Percentiles rank a stretch among this genome's conserved stretches.
Evolutionary conservation across 2,888 invertebrate genomes (phyloP).

Genomic region (Tetropium fuscum): DNA sequence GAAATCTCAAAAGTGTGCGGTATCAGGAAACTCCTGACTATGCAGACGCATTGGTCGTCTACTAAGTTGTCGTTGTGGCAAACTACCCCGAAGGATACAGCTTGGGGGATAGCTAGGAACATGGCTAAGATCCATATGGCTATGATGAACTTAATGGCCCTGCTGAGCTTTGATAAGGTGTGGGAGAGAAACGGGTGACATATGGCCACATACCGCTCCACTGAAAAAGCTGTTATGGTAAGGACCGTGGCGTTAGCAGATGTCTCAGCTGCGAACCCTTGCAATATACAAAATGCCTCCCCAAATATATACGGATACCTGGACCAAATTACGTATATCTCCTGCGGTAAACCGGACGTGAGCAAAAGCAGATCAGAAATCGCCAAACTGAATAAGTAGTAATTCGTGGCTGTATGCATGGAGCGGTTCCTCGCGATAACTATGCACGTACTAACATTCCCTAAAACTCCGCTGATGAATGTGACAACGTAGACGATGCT

Average conservation of each 20-base stretch:
- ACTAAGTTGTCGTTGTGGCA: slow-evolving; percentile 55
- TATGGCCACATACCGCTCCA: slow-evolving; percentile 89
- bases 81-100: slow-evolving; percentile 84
- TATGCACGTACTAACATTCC: slow-evolving; percentile 83
- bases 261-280: slow-evolving; percentile 86
- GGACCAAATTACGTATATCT: slow-evolving; percentile 81
- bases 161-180: slow-evolving; percentile 84
- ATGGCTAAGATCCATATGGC: slow-evolving; percentile 84
- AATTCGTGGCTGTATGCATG: slow-evolving; percentile 89
- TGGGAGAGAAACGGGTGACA: slow-evolving; percentile 88
- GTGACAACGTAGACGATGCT: slow-evolving; percentile 77
- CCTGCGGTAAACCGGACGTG: slow-evolving; percentile 83
- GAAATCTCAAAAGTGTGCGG: slow-evolving; percentile 69
- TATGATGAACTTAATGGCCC: slow-evolving; percentile 80
- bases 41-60: slow-evolving; percentile 60
- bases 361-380: slow-evolving; percentile 81
- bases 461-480: slow-evolving; percentile 80
- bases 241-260: slow-evolving; percentile 87
- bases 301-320: slow-evolving; percentile 84
- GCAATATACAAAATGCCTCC: slow-evolving; percentile 80
- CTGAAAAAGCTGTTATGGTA: slow-evolving; percentile 89
- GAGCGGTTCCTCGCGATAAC: slow-evolving; percentile 81
- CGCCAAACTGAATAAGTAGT: slow-evolving; percentile 84
- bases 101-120: slow-evolving; percentile 81
- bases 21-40: slow-evolving; percentile 60